Base-by-base conservation (phyloP, 2,113 vertebrate species). In the Nansenia antarctica region DNA sequence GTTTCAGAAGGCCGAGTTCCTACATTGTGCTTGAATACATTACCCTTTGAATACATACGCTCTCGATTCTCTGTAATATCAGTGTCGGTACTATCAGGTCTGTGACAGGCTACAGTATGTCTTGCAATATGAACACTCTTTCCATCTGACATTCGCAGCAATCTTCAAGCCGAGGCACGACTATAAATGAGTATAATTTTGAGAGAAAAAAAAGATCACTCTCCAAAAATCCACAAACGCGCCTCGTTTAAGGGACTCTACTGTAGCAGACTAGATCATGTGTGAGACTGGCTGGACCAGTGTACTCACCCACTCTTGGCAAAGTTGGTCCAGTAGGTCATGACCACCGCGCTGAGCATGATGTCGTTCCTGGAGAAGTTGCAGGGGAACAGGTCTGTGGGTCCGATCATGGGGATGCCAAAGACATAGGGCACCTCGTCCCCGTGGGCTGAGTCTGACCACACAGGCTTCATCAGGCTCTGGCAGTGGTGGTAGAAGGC, bases 301-400 rank as follows among this genome's bases (percentile, higher is more conserved):
- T 9, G 15, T 47, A 86, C 94, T 95, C 91, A 99, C 98, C 98
- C 97, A 3, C 96, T 99, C 90, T 99, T 99, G 82, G 98, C 98
- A 67, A 99, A 99, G 90, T 99, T 99, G 86, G 97, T 99, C 98
- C 98, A 99, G 79, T 98, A 99, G 15, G 98, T 99, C 98, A 99
- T 99, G 61, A 99, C 98, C 12, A 99, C 98, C 0, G 98, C 98
- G 0, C 98, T 99, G 75, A 99, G 94, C 98, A 99, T 99, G 81
- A 99, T 93, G 1, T 99, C 98, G 0, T 99, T 99, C 89, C 96
- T 95, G 87, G 97, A 98, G 89, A 99, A 99, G 89, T 99, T 99
- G 83, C 97, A 99, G 69, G 98, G 96, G 79, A 99, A 98, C 74
- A 99, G 94, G 78, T 99, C 96, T 0, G 98, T 99, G 5, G 97